These are phyloP conservation scores for Lasioglossum zephyrum DNA, from an alignment of 2,888 invertebrate genomes.

Conservation along the genomic window DNA sequence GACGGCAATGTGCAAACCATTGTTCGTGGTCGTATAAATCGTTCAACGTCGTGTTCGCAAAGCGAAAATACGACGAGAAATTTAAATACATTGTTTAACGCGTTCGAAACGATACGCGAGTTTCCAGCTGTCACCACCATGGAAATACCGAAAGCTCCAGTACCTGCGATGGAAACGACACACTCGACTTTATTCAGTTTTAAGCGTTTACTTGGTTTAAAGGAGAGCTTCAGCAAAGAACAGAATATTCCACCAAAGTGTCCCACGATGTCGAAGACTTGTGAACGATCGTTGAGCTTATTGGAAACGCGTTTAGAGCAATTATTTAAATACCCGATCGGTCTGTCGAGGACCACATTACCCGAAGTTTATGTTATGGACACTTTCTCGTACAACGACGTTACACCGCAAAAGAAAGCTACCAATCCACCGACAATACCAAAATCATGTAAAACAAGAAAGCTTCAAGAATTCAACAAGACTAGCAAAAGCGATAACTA, in stretches of 20 bases:
- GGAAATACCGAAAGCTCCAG: not conserved
- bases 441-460: not conserved
- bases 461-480: not conserved
- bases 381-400: conserved; percentile 16
- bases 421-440: not conserved
- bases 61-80: not conserved
- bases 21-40: not conserved
- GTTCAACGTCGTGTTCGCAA: not conserved
- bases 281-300: conserved; percentile 58
- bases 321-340: conserved; percentile 79
- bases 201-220: conserved; percentile 61
- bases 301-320: conserved; percentile 75
- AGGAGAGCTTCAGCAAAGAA: conserved; percentile 29
- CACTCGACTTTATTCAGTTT: conserved; percentile 67
- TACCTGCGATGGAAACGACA: conserved; percentile 56
- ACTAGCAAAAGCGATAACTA: not conserved
- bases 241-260: not conserved
- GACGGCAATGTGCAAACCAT: not conserved
- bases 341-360: conserved; percentile 71
- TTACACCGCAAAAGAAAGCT: not conserved
- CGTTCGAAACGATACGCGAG: not conserved
- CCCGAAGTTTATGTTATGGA: conserved; percentile 55
- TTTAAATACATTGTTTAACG: not conserved
- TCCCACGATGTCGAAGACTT: not conserved
- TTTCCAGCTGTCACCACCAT: not conserved